Conservation (phyloP, 1,140 invertebrate genomes). For the silkworm (Bombyx mori) region DNA sequence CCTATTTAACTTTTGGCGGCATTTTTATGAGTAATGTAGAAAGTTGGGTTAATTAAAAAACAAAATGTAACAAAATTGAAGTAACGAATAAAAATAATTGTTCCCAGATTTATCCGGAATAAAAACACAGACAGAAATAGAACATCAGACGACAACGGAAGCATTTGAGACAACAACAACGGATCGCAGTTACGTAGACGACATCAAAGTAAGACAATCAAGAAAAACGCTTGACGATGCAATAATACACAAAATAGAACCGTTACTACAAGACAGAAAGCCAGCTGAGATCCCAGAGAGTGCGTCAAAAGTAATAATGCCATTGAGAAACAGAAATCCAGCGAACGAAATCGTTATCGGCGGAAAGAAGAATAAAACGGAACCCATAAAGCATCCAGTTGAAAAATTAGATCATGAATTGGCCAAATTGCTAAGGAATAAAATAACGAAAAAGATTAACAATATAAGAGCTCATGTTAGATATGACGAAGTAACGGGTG, state of each 20-base stretch:
- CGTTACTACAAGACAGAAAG: neutral
- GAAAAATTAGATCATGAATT: constrained; percentile 18
- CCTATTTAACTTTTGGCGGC: too few species aligned
- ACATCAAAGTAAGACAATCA: constrained; percentile 11
- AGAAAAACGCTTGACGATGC: constrained; percentile 14
- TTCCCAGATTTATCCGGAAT: constrained; percentile 46
- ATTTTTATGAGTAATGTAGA: too few species aligned
- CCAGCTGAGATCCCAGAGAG: constrained; percentile 25
- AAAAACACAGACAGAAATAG: constrained; percentile 22
- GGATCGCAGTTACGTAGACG: neutral
- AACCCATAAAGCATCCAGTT: constrained; percentile 13
- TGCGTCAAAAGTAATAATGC: constrained; percentile 46
- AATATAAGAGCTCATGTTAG: constrained; percentile 39
- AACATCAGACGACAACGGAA: constrained; percentile 18
- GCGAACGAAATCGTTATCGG: constrained; percentile 22
- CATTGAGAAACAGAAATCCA: constrained; percentile 15
- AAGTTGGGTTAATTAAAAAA: too few species aligned
- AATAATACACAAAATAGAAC: constrained; percentile 6
- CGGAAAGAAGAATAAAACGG: constrained; percentile 19
- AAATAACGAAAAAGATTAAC: constrained; percentile 25
- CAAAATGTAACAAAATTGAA: too few species aligned
- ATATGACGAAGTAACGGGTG: constrained; percentile 57
- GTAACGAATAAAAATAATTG: neutral
- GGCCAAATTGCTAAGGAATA: constrained; percentile 10
- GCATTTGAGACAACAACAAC: constrained; percentile 14